These are phyloP conservation scores for Beris chalybata DNA, from an alignment of 2,888 invertebrate genomes.

Conservation along the genomic window DNA sequence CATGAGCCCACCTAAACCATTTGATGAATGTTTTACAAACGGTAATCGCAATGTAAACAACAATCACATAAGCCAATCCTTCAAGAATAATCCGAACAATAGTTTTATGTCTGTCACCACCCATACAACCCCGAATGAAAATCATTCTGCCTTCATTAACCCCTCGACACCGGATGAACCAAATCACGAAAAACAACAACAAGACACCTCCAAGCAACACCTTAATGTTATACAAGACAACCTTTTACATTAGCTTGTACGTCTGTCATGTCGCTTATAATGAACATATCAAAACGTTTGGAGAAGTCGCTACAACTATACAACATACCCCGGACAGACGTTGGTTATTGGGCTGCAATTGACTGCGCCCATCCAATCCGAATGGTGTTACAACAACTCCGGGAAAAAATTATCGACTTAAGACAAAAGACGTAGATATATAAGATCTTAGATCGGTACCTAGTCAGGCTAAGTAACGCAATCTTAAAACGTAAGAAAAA, in stretches of 20 bases:
- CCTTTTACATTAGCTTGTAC: constrained; percentile 22
- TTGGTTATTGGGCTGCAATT: constrained; percentile 21
- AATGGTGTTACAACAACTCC: constrained; percentile 7
- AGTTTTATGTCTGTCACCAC: no score
- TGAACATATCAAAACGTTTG: constrained; percentile 18
- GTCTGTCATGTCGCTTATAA: constrained; percentile 27
- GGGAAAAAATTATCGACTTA: constrained; percentile 8
- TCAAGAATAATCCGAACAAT: no score
- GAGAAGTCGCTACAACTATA: no score
- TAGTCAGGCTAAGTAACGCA: background rate
- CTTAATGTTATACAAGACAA: constrained; percentile 15
- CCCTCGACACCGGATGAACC: no score
- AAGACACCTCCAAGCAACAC: no score
- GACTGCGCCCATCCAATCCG: constrained; percentile 23
- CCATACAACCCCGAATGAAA: no score
- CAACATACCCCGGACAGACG: background rate
- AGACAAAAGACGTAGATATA: constrained; percentile 15
- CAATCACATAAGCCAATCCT: no score
- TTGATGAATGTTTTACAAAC: no score
- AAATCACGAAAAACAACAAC: no score
- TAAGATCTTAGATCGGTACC: background rate
- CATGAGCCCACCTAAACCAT: no score
- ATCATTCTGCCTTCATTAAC: no score
- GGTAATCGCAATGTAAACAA: no score
- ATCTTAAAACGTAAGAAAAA: background rate